phyloP scores from a whole-genome alignment of 2,113 vertebrate genomes.

The Nansenia antarctica region DNA sequence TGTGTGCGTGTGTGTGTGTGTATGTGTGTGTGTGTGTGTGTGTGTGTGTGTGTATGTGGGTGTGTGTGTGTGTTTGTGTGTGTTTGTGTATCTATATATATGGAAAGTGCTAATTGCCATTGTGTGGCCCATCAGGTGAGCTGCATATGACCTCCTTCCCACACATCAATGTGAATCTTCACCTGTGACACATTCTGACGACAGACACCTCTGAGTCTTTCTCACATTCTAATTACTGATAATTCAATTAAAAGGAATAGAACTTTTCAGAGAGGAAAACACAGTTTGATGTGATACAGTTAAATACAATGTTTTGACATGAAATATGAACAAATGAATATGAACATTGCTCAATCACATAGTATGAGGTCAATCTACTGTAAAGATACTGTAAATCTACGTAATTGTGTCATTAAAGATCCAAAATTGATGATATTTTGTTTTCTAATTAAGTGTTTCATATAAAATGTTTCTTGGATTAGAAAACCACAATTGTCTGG shows the following conservation, averaged over 20 bases:
- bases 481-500: too few species aligned
- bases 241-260: conserved; percentile 70
- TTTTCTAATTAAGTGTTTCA: too few species aligned
- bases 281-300: neutral
- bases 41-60: neutral
- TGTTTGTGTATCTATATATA: conserved; percentile 60
- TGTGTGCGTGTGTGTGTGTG: neutral
- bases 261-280: neutral
- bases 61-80: neutral
- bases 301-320: too few species aligned
- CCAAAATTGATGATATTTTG: too few species aligned
- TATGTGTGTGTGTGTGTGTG: conserved; percentile 17
- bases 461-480: too few species aligned
- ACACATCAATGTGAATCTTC: conserved; percentile 64
- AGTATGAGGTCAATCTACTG: too few species aligned
- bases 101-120: conserved; percentile 78
- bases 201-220: conserved; percentile 62
- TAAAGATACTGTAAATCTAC: too few species aligned
- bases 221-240: conserved; percentile 72
- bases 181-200: conserved; percentile 67
- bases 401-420: too few species aligned
- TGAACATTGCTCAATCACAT: too few species aligned
- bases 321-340: too few species aligned
- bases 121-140: conserved; percentile 65
- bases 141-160: neutral